Percentiles rank a stretch among this genome's conserved stretches.
Evolutionary conservation across 2,888 invertebrate species (phyloP).

Genomic region (Heliothis peltigera): DNA sequence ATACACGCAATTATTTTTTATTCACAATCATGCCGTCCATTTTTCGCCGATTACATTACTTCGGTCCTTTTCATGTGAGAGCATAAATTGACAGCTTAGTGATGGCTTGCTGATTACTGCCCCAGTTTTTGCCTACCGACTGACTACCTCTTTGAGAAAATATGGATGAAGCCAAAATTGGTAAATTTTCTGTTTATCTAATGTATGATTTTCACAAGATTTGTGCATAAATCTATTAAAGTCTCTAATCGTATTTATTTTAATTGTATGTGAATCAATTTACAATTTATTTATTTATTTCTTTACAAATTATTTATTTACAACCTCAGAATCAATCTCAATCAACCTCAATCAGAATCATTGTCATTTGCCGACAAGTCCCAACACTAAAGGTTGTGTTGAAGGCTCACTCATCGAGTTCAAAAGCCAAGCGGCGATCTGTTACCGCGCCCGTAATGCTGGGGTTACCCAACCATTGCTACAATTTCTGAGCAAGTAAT

Average conservation of each 20-base stretch:
- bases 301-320: no score
- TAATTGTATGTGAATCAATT: no score
- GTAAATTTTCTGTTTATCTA: neutral
- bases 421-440: slow-evolving; percentile 85
- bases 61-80: slow-evolving; percentile 10
- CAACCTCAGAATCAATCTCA: no score
- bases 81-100: slow-evolving; percentile 29
- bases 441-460: slow-evolving; percentile 75
- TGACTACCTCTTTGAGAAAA: slow-evolving; percentile 21
- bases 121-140: slow-evolving; percentile 28
- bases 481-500: slow-evolving; percentile 65
- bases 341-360: neutral
- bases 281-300: no score
- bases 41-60: slow-evolving; percentile 17
- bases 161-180: slow-evolving; percentile 34
- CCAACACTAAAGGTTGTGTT: slow-evolving; percentile 66
- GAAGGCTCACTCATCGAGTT: slow-evolving; percentile 88
- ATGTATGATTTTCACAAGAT: no score
- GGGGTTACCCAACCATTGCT: slow-evolving; percentile 74
- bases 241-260: no score
- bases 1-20: slow-evolving; percentile 14
- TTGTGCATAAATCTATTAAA: neutral
- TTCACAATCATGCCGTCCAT: neutral
- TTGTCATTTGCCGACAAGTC: slow-evolving; percentile 22
- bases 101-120: slow-evolving; percentile 23